Base-by-base conservation (phyloP, 2,888 invertebrate species). In the Cantharis lateralis region DNA sequence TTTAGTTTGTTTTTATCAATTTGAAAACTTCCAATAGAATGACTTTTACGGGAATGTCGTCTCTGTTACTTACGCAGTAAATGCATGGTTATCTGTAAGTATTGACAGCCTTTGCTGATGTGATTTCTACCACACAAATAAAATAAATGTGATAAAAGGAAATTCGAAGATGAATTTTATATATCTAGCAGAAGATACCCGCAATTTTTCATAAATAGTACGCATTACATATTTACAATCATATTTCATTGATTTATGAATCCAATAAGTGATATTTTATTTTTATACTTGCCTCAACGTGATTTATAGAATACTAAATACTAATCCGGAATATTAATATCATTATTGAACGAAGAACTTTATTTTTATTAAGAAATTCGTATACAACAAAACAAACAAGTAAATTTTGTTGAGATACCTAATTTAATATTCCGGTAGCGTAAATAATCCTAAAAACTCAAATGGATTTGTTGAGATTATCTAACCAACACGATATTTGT, bases 391-490 rank as follows among this genome's bases (percentile, higher is more conserved):
- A 48, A 48, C 48, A 48, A 48, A 48, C 48, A 48, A 48, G 48
- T 48, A 48, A 48, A 48, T 48, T 48, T 48, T n/a, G 48, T 16
- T 16, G 13, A 63, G 63, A 15, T 68, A 18, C 32, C 69, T n/a
- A 64, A 10, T 64, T 71, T 28, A 26, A 32, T 18, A 71, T 64
- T 71, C 28, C 9, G 28, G 28, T 32, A 64, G 64, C 64, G 24
- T 10, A 62, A 63, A 32, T 63, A 62, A 16, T 63, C 16, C 64
- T 64, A 71, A 71, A 71, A 71, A 71, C 32, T 24, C 15, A 32
- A 71, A 71, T 63, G 71, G 64, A 71, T 64, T 71, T 64, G 71
- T 71, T 63, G 64, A 71, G 28, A 71, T 32, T 69, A 69, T 71
- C 64, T 64, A 71, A 64, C 71, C 64, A 28, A 18, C 71, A 71